These are phyloP conservation scores for Metopolophium dirhodum DNA, from an alignment of 1,140 invertebrate species.

Conservation along the genomic window DNA sequence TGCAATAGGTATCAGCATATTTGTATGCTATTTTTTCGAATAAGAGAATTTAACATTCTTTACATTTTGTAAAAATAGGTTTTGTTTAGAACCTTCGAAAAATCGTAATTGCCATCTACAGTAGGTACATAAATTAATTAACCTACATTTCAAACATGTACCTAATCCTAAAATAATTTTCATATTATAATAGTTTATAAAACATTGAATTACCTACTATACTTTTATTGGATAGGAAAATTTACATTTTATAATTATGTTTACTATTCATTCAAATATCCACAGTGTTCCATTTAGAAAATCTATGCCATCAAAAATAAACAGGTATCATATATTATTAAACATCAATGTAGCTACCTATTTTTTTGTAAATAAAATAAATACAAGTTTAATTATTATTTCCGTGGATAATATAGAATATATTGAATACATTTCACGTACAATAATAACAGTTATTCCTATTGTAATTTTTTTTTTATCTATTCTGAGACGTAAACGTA, in stretches of 20 bases:
- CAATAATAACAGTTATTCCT: neutral
- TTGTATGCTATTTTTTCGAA: too few relatives aligned
- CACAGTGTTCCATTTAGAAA: neutral
- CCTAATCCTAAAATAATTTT: too few relatives aligned
- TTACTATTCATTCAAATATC: neutral
- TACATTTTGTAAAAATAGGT: too few relatives aligned
- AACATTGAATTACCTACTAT: neutral
- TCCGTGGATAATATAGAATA: neutral
- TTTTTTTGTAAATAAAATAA: neutral
- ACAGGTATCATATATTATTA: neutral
- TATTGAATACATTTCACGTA: neutral
- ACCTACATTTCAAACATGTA: too few relatives aligned
- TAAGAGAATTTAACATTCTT: too few relatives aligned
- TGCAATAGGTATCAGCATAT: too few relatives aligned
- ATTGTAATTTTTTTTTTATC: neutral
- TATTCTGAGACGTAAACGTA: neutral
- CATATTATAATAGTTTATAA: too few relatives aligned
- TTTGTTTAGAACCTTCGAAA: too few relatives aligned
- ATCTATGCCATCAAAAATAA: neutral
- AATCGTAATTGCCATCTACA: too few relatives aligned
- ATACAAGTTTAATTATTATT: neutral
- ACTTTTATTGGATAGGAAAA: neutral
- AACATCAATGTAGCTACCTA: neutral
- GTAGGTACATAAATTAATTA: too few relatives aligned
- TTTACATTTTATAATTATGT: neutral